A percentile compares a stretch with the other conserved stretches of the same genome.
These are phyloP conservation scores for Butorides virescens DNA, from an alignment of 2,113 vertebrate species.

Conservation along the genomic window DNA sequence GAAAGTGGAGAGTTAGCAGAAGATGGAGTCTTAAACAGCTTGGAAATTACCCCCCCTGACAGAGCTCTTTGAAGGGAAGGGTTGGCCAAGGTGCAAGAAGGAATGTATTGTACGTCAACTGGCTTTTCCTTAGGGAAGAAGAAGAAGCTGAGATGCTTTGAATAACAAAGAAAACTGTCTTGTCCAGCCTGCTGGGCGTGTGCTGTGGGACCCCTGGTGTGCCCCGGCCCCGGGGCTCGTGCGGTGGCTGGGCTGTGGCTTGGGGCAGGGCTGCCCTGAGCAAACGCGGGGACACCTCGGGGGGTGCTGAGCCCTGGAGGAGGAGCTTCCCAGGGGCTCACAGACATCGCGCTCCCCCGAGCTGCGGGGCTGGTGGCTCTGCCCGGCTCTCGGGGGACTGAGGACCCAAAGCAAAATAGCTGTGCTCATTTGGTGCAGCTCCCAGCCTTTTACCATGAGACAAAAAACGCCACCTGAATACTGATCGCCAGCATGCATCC, in stretches of 20 bases:
- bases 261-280: background rate
- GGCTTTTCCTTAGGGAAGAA: background rate
- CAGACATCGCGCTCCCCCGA: background rate
- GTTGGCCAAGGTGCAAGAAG: background rate
- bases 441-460: rapidly evolving
- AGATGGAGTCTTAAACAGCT: background rate
- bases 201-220: background rate
- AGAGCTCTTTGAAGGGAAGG: background rate
- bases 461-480: rapidly evolving
- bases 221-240: rapidly evolving
- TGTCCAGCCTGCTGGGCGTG: too few relatives aligned
- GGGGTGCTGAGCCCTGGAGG: background rate
- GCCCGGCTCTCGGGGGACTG: rapidly evolving
- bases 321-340: background rate
- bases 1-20: background rate
- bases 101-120: background rate
- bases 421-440: background rate
- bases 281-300: rapidly evolving
- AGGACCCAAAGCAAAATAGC: background rate
- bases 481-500: background rate
- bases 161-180: background rate
- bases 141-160: background rate
- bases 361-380: background rate
- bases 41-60: background rate
- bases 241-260: background rate